Conservation (phyloP, 2,113 vertebrate species). For the Dromas ardeola region DNA sequence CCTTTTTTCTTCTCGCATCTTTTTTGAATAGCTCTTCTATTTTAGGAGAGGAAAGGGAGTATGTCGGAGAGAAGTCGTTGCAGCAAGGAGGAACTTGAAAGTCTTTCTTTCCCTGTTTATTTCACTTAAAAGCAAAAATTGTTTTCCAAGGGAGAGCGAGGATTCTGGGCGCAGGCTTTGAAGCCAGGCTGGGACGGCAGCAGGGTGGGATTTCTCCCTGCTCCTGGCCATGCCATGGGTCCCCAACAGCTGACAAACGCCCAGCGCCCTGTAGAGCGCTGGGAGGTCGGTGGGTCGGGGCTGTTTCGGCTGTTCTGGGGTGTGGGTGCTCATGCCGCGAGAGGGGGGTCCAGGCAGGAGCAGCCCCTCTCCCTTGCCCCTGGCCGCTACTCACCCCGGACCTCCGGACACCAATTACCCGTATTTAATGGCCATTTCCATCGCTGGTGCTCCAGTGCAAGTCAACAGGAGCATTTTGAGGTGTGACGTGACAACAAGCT, state of each 20-base stretch:
- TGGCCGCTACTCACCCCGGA: fast-evolving
- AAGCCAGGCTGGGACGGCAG: neutral
- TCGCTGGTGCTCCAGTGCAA: neutral
- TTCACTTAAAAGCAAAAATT: constrained; percentile 24
- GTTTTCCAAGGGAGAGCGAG: neutral
- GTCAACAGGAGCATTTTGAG: fast-evolving
- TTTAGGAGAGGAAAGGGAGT: constrained; percentile 67
- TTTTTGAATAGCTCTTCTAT: constrained; percentile 78
- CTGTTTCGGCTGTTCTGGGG: neutral
- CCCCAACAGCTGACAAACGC: neutral
- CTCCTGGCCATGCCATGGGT: fast-evolving
- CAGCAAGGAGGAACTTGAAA: constrained; percentile 66
- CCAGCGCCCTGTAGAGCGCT: neutral
- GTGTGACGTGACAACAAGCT: fast-evolving
- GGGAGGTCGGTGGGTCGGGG: fast-evolving
- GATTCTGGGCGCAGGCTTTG: neutral
- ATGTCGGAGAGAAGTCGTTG: constrained; percentile 60
- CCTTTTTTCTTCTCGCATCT: constrained; percentile 51
- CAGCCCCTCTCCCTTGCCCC: neutral
- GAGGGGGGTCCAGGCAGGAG: neutral
- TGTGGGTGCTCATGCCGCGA: neutral
- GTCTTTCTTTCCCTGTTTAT: constrained; percentile 52
- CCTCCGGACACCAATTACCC: neutral
- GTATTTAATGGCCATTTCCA: no score
- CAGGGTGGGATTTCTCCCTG: neutral